Base-by-base conservation (phyloP, 1,140 invertebrate species). In the Gryllus bimaculatus region DNA sequence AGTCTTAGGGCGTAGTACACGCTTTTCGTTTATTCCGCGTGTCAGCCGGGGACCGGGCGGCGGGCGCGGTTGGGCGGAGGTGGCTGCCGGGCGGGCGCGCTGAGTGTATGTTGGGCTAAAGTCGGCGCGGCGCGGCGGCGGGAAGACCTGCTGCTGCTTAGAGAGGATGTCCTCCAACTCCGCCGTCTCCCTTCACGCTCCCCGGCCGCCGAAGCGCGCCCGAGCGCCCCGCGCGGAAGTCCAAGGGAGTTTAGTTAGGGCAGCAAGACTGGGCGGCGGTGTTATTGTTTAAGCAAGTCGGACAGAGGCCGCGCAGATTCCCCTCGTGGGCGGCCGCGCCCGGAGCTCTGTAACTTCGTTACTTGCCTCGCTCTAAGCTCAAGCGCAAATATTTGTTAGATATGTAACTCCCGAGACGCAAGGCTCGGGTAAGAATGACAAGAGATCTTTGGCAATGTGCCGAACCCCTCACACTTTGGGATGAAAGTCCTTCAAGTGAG, bases 201-300 rank as follows among this genome's bases (percentile, higher is more conserved):
- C 54, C 18, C 54, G 18, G 54, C 54, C 18, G 54, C 54, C 54
- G 7, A 66, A 18, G 10, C 54, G 18, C 18, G 54, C 54, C 10
- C 26, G 26, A 39, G 26, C 54, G 54, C 54, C 54, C 54, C 54
- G 3, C 18, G 54, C 54, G 54, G 54, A 66, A 66, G 54, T 66
- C 54, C 54, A 13, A 66, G 54, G 54, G 54, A 66, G 54, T 66
- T 66, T 66, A 18, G 54, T 66, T 10, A 10, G 54, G 54, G 18
- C 10, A 66, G 54, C 54, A 66, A 66, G 54, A 66, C 10, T 18
- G 54, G 18, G 26, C 26, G 26, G 26, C 26, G 26, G 54, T 66
- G 54, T 66, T 66, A 66, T 66, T 66, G 18, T 66, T 66, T 66
- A 66, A 66, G 54, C 54, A 66, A 66, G 54, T 66, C 54, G 54